These are phyloP conservation scores for Seriola rivoliana DNA, from an alignment of 2,113 vertebrate species.

Conservation along the genomic window DNA sequence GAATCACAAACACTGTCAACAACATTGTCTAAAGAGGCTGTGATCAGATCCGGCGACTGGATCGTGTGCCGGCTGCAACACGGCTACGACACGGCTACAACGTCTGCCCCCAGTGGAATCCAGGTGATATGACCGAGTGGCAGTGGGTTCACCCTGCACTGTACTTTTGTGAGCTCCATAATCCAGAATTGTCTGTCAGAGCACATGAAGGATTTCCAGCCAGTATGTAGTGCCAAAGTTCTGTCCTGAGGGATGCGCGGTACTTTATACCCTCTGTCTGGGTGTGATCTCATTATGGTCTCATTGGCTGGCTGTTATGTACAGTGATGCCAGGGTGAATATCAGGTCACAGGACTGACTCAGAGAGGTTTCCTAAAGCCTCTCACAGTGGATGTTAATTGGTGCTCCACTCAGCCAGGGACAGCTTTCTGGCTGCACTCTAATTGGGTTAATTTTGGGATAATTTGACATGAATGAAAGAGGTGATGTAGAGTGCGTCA, in stretches of 20 bases:
- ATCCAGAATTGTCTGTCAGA: slow-evolving; percentile 28
- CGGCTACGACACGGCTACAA: too few species aligned
- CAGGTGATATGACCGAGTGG: too few species aligned
- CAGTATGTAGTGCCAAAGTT: slow-evolving; percentile 28
- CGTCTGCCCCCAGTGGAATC: too few species aligned
- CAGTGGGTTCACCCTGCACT: not conserved
- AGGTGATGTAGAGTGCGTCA: not conserved
- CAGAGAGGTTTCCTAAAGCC: slow-evolving; percentile 42
- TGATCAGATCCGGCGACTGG: too few species aligned
- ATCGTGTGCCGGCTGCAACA: too few species aligned
- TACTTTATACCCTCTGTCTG: slow-evolving; percentile 33
- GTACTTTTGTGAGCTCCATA: slow-evolving; percentile 24
- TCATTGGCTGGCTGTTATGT: slow-evolving; percentile 49
- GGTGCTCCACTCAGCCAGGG: slow-evolving; percentile 38
- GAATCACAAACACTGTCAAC: too few species aligned
- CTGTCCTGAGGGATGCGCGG: slow-evolving; percentile 19
- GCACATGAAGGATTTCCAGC: slow-evolving; percentile 32
- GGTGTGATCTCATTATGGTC: slow-evolving; percentile 53
- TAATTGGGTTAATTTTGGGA: slow-evolving; percentile 38
- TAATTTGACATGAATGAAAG: slow-evolving; percentile 51
- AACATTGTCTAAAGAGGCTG: too few species aligned
- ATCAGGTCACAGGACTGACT: slow-evolving; percentile 46
- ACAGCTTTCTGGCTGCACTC: slow-evolving; percentile 31
- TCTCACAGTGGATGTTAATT: slow-evolving; percentile 54
- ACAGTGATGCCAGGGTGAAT: slow-evolving; percentile 36